Conservation (phyloP, 2,888 invertebrate genomes). For the Pterostichus niger region DNA sequence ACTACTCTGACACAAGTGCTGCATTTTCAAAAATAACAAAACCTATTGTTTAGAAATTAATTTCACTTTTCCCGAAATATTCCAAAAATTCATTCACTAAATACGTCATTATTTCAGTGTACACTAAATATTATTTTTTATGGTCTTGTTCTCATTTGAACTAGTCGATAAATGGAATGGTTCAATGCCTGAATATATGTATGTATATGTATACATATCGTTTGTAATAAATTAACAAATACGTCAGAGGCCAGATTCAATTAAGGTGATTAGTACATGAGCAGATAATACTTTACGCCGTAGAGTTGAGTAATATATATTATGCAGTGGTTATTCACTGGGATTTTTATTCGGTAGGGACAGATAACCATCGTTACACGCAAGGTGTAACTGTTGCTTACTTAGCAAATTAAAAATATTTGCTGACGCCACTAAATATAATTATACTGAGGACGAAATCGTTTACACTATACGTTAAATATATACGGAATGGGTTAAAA, state of each 20-base stretch:
- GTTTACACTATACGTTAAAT: not conserved
- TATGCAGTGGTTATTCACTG: constrained; percentile 30
- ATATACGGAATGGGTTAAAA: not conserved
- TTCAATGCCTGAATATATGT: not conserved
- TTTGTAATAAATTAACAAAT: constrained; percentile 45
- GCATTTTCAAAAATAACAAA: constrained; percentile 54
- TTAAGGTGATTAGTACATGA: constrained; percentile 36
- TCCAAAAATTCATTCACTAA: not conserved
- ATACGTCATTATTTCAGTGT: not conserved
- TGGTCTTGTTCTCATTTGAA: not conserved
- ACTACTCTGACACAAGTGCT: constrained; percentile 25
- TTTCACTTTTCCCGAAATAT: constrained; percentile 19
- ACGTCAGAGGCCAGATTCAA: constrained; percentile 35
- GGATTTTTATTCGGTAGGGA: constrained; percentile 13
- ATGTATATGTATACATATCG: not conserved
- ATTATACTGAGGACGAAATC: constrained; percentile 8
- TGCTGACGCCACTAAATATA: not conserved
- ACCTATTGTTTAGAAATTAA: constrained; percentile 35
- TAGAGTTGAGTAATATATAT: constrained; percentile 15
- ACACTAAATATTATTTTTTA: not conserved
- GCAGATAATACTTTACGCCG: constrained; percentile 13
- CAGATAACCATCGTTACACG: constrained; percentile 44
- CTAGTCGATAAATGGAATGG: constrained; percentile 9
- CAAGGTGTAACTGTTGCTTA: constrained; percentile 30
- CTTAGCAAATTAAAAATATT: constrained; percentile 50